Percentiles rank a stretch among this genome's conserved stretches.
Evolutionary conservation across 2,113 vertebrate genomes (phyloP).

Genomic region (Clinocottus analis): DNA sequence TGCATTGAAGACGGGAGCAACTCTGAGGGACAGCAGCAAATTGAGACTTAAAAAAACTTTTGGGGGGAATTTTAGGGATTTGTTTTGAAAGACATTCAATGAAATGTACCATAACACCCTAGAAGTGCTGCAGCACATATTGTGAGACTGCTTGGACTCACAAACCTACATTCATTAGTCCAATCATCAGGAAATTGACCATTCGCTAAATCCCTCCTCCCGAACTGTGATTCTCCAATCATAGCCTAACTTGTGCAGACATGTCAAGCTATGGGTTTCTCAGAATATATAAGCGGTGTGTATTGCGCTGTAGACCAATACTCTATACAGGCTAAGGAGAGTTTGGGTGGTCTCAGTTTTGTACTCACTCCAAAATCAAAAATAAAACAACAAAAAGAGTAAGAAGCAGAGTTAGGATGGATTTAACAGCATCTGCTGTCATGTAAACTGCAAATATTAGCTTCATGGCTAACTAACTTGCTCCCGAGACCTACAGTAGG

Average conservation of each 20-base stretch:
- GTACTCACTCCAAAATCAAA: not conserved
- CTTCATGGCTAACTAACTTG: not conserved
- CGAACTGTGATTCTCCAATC: not conserved
- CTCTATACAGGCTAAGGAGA: not conserved
- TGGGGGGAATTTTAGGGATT: conserved; percentile 34
- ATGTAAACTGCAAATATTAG: not conserved
- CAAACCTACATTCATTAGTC: conserved; percentile 38
- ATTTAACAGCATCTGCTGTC: not conserved
- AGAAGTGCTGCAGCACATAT: conserved; percentile 32
- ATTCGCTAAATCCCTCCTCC: not conserved
- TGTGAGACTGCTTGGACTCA: conserved; percentile 34
- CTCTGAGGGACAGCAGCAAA: conserved; percentile 38
- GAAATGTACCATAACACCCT: conserved; percentile 52
- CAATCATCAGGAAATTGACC: conserved; percentile 38
- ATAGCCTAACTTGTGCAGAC: not conserved
- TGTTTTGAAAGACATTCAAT: conserved; percentile 41
- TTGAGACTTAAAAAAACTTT: conserved; percentile 47
- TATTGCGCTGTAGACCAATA: not conserved
- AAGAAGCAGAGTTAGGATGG: not conserved
- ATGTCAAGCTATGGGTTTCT: conserved; percentile 4
- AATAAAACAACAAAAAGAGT: not conserved
- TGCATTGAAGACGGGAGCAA: conserved; percentile 20
- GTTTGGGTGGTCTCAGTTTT: not conserved
- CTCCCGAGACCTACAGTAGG: not conserved
- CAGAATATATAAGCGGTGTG: not conserved